Evolutionary conservation across 2,113 vertebrate genomes (phyloP).

Genomic region (Tamias sibiricus): DNA sequence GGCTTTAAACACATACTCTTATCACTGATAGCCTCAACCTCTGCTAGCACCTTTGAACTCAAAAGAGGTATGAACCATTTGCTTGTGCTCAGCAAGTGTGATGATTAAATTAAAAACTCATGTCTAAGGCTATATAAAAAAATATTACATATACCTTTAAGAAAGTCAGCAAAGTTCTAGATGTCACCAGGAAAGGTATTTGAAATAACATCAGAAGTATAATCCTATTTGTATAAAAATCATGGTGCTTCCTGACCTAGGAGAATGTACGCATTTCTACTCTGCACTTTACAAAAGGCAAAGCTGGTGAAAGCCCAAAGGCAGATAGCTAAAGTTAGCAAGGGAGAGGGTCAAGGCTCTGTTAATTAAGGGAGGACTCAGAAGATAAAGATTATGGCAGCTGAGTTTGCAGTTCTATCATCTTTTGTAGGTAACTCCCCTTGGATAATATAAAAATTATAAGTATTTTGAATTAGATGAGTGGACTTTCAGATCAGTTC

Average conservation of each 20-base stretch:
- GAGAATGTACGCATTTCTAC: background rate
- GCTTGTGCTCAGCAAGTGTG: background rate
- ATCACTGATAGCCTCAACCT: background rate
- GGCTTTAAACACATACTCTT: background rate
- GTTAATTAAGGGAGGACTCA: background rate
- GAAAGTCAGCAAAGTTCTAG: background rate
- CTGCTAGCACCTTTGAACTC: background rate
- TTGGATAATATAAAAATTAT: background rate
- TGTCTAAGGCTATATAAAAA: background rate
- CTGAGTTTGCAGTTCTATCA: background rate
- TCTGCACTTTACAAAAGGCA: background rate
- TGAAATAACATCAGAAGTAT: conserved; percentile 10
- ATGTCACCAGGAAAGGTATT: background rate
- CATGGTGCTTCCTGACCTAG: background rate
- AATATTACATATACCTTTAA: background rate
- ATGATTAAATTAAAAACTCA: background rate
- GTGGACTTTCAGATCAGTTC: background rate
- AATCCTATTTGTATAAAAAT: background rate
- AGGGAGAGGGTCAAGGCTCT: background rate
- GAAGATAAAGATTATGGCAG: background rate
- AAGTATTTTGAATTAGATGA: background rate
- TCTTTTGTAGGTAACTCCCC: background rate
- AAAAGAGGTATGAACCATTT: background rate
- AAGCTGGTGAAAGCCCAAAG: background rate
- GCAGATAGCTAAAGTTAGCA: background rate